A percentile compares a stretch with the other conserved stretches of the same genome.
Conservation (phyloP, 2,797 vertebrate genomes). For the Eulemur rubriventer region DNA sequence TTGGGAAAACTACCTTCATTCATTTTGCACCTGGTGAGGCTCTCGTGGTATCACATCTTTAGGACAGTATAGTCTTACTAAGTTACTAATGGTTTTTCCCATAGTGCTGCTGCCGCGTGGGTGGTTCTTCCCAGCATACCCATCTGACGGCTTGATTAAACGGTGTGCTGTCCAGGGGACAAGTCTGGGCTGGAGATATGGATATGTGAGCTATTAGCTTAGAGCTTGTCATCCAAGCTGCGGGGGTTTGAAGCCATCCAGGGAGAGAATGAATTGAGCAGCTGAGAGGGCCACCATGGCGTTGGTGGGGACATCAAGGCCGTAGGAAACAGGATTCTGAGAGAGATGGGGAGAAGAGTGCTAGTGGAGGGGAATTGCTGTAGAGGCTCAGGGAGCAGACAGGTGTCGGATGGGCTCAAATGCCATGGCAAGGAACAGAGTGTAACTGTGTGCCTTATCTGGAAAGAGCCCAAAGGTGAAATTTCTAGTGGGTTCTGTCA, state of each 20-base stretch:
- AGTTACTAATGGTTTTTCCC: background rate
- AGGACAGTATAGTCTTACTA: background rate
- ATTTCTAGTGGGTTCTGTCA: background rate
- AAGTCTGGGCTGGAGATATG: background rate
- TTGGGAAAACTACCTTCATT: background rate
- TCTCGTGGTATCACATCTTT: background rate
- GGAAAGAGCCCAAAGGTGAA: background rate
- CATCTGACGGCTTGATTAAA: background rate
- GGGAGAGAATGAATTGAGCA: background rate
- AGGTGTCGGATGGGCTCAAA: no score
- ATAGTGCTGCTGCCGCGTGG: rapidly evolving
- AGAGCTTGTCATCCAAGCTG: rapidly evolving
- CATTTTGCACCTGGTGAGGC: background rate
- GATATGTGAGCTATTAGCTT: background rate
- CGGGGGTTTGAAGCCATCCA: rapidly evolving
- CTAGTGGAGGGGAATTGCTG: rapidly evolving
- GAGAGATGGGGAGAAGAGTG: background rate
- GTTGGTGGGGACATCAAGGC: background rate
- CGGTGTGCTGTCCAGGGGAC: rapidly evolving
- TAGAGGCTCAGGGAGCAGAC: background rate
- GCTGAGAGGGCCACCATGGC: background rate
- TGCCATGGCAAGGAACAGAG: no score
- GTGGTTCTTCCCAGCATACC: background rate
- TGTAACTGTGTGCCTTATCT: rapidly evolving
- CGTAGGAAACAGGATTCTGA: no score